Evolutionary conservation across 2,797 vertebrate genomes (phyloP), one percentile per base, ranked within the genome.

Genomic region (Peromyscus eremicus): DNA sequence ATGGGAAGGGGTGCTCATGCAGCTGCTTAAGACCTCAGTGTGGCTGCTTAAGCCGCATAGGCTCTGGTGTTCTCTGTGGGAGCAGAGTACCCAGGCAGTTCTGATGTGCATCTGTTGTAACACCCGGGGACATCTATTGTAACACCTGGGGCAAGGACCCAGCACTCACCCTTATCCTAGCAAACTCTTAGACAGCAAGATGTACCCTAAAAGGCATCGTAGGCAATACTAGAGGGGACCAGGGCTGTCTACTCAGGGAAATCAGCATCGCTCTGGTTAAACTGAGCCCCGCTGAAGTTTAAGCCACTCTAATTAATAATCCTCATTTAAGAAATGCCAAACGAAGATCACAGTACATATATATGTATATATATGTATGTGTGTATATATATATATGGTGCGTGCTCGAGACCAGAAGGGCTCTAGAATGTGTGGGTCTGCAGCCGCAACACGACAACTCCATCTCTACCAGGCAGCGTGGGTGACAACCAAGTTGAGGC

Each of bases 41-140:
- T 4, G 0, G 0, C 8, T 17, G 21, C 37, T 62, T 76, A 89
- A 62, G 12, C 29, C 7, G 1, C 2, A 40, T 2, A 43, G 80
- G 25, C 3, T 23, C 68, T 0, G 1, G 2, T 3, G 2, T 29
- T 17, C 71, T 19, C 60, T 13, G 0, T 0, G 6, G 2, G 8
- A n/a, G 23, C 66, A 10, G 40, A 32, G 52, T 16, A 2, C 0
- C 0, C 32, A 2, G 2, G 68, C 29, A 0, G 3, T 82, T 7
- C 71, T 6, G 23, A 7, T 49, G 52, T 0, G 11, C 34, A 4
- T 1, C 57, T 4, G 8, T 49, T 12, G 17, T 12, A 34, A 46
- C 11, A 1, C 82, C 16, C 0, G 0, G 70, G 57, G 49, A 37
- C 13, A 60, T 6, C 29, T 25, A n/a, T 49, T 12, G 17, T 12